These are phyloP conservation scores for Leucoptera coffeella DNA, from an alignment of 2,888 invertebrate species.

Conservation along the genomic window DNA sequence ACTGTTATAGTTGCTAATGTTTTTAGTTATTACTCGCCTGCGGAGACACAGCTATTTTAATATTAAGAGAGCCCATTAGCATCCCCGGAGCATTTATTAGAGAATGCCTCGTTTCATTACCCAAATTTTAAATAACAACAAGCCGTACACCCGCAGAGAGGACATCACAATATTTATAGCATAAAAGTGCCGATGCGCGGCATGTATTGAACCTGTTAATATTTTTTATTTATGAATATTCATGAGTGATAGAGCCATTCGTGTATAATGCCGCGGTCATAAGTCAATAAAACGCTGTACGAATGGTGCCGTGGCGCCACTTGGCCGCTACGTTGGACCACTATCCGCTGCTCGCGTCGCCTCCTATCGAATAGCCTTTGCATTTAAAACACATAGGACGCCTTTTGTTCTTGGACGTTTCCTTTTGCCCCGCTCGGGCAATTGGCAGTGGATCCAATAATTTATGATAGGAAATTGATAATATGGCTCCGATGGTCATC, in stretches of 20 bases:
- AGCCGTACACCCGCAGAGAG: no score
- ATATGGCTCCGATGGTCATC: no score
- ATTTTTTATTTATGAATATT: constrained; percentile 46
- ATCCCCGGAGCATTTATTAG: constrained; percentile 30
- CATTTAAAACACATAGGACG: no score
- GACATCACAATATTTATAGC: constrained; percentile 44
- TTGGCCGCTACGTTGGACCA: no score
- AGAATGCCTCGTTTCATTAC: constrained; percentile 26
- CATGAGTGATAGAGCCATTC: constrained; percentile 48
- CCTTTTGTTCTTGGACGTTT: no score
- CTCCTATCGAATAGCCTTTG: no score
- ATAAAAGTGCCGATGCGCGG: constrained; percentile 18
- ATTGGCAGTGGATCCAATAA: no score
- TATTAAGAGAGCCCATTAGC: constrained; percentile 16
- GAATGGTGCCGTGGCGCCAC: constrained; percentile 15
- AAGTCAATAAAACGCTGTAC: constrained; percentile 34
- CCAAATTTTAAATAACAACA: constrained; percentile 33
- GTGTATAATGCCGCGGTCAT: constrained; percentile 40
- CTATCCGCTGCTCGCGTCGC: no score
- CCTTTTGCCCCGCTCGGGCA: no score
- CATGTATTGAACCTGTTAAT: constrained; percentile 20
- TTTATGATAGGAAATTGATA: no score
- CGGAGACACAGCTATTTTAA: constrained; percentile 17
- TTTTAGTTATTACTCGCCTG: constrained; percentile 21
- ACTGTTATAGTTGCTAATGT: no score